Conservation (phyloP, 2,113 vertebrate species). For the Gymnobelideus leadbeateri region DNA sequence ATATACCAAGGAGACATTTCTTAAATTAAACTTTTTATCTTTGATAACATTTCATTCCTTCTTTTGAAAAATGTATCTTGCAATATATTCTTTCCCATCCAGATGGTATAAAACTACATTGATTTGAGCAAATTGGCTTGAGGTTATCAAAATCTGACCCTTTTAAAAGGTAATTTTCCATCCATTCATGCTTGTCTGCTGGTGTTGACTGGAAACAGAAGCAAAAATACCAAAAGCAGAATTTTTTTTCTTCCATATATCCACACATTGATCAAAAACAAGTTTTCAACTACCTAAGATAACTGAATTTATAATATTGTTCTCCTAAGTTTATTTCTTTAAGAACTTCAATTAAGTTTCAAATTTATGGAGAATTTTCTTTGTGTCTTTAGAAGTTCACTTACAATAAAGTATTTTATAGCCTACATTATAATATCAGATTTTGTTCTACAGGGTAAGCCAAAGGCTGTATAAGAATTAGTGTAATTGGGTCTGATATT, state of each 20-base stretch:
- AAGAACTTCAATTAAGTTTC: conserved; percentile 80
- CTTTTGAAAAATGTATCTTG: conserved; percentile 73
- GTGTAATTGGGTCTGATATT: conserved; percentile 81
- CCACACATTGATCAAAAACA: conserved; percentile 64
- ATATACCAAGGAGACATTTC: conserved; percentile 47
- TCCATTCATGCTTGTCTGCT: conserved; percentile 63
- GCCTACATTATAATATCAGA: conserved; percentile 78
- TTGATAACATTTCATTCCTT: conserved; percentile 62
- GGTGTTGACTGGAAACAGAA: conserved; percentile 70
- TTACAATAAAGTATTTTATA: conserved; percentile 79
- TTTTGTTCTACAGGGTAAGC: conserved; percentile 83
- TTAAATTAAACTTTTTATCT: conserved; percentile 54
- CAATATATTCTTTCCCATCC: conserved; percentile 59
- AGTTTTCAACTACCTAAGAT: conserved; percentile 76
- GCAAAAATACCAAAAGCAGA: conserved; percentile 63
- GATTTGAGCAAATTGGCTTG: conserved; percentile 68
- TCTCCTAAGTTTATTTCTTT: conserved; percentile 70
- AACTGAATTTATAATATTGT: conserved; percentile 70
- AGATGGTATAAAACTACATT: conserved; percentile 55
- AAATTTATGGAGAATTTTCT: conserved; percentile 80
- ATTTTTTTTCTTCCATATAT: conserved; percentile 53
- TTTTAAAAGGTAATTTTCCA: conserved; percentile 68
- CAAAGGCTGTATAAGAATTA: conserved; percentile 82
- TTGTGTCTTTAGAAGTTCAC: conserved; percentile 81
- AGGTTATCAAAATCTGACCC: conserved; percentile 69